Evolutionary conservation across 1,140 invertebrate species (phyloP), one percentile per base, ranked within the genome.

Genomic region (Meloidogyne hapla): DNA sequence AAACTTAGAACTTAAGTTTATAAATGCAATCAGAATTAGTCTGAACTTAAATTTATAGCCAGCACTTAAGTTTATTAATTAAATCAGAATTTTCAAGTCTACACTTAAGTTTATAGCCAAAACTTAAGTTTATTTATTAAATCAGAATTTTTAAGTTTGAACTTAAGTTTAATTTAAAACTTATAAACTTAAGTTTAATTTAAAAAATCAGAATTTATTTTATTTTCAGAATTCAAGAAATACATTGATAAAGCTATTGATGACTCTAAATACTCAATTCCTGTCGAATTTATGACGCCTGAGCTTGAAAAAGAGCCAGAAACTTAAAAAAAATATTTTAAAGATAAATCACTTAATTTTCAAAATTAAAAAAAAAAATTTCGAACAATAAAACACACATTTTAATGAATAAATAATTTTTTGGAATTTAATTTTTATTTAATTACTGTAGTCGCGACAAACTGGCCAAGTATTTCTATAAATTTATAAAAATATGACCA

Each of bases 161-260:
- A 33, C 33, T 33, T 33, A 33, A 33, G 1, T 33, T 33, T 40
- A 15, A n/a, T n/a, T n/a, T n/a, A n/a, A n/a, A n/a, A n/a, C n/a
- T n/a, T n/a, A n/a, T n/a, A n/a, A n/a, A n/a, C n/a, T n/a, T n/a
- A n/a, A n/a, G n/a, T n/a, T n/a, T 40, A 67, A 1, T 26, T 92
- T 92, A 87, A 91, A 90, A 68, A 45, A 67, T 81, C 65, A 64
- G 68, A 79, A 61, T 73, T 68, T 61, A 63, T 75, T 69, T 74
- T 79, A n/a, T n/a, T 56, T 56, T 33, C 25, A 65, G 72, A 74
- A 15, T 74, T 74, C 72, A 74, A 74, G 33, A 25, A 33, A 66
- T 74, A 74, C 72, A 74, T 74, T 25, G 40, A 26, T 63, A 63
- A 74, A 65, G 72, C 72, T 18, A 66, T 65, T 25, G 73, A 25